A percentile compares a stretch with the other conserved stretches of the same genome.
Evolutionary conservation across 2,797 vertebrate species (phyloP).

Genomic region (Anas acuta): DNA sequence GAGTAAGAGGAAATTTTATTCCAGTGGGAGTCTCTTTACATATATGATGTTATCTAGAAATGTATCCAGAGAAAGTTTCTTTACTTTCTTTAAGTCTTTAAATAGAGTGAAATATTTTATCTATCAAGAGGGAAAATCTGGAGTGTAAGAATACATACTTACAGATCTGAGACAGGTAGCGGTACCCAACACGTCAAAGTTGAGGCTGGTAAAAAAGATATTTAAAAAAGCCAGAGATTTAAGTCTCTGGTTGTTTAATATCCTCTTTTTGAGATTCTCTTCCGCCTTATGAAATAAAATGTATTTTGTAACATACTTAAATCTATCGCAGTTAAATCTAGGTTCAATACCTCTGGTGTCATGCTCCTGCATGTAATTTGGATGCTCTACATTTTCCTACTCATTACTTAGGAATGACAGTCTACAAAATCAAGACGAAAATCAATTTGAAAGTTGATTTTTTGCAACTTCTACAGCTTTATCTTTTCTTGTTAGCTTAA

Average conservation of each 20-base stretch:
- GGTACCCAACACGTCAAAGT: too few relatives aligned
- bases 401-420: not conserved
- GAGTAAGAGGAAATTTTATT: not conserved
- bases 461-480: not conserved
- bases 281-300: not conserved
- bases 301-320: not conserved
- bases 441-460: not conserved
- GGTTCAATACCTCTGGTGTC: not conserved
- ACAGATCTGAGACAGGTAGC: too few relatives aligned
- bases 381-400: not conserved
- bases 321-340: not conserved
- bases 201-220: not conserved
- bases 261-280: not conserved
- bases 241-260: not conserved
- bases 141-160: slow-evolving; percentile 18
- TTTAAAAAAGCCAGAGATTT: not conserved
- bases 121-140: not conserved
- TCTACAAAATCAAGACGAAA: not conserved
- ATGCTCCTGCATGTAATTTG: not conserved
- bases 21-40: not conserved
- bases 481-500: not conserved
- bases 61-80: not conserved
- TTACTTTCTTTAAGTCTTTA: not conserved
- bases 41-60: not conserved
- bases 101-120: not conserved